phyloP scores from a whole-genome alignment of 2,113 vertebrate species.

The Mobula birostris region DNA sequence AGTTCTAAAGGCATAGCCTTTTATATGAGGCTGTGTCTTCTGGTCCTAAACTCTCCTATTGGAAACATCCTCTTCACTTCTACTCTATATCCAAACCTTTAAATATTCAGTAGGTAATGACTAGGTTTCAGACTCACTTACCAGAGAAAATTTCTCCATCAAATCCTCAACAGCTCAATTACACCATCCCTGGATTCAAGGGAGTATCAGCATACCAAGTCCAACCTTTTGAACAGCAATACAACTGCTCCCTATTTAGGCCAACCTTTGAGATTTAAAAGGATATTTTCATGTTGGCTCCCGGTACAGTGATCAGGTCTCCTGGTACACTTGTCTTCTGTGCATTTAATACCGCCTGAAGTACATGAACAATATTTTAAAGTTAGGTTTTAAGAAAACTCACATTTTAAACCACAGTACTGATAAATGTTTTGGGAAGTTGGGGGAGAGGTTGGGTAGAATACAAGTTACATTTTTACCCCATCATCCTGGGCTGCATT shows the following conservation, averaged over 20 bases:
- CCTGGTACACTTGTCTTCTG: conserved; percentile 68
- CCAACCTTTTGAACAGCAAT: background rate
- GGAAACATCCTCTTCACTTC: too few relatives aligned
- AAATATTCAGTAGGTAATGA: too few relatives aligned
- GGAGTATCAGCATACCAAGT: background rate
- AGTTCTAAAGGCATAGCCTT: too few relatives aligned
- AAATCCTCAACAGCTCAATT: background rate
- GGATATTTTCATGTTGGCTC: conserved; percentile 73
- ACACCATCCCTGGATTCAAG: background rate
- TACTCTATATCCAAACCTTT: too few relatives aligned
- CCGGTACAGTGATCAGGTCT: conserved; percentile 60
- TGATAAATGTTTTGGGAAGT: background rate
- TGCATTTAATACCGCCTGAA: conserved; percentile 59
- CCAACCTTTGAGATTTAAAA: conserved; percentile 44
- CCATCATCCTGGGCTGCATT: background rate
- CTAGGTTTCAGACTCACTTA: background rate
- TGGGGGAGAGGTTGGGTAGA: background rate
- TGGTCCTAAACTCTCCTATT: too few relatives aligned
- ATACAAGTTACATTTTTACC: background rate
- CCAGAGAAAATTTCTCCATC: background rate
- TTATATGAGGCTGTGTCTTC: too few relatives aligned
- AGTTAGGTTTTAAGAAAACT: background rate
- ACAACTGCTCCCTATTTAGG: background rate
- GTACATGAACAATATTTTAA: conserved; percentile 5
- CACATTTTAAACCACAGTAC: background rate